Evolutionary conservation across 2,113 vertebrate species (phyloP).

Genomic region (Tauraco erythrolophus): DNA sequence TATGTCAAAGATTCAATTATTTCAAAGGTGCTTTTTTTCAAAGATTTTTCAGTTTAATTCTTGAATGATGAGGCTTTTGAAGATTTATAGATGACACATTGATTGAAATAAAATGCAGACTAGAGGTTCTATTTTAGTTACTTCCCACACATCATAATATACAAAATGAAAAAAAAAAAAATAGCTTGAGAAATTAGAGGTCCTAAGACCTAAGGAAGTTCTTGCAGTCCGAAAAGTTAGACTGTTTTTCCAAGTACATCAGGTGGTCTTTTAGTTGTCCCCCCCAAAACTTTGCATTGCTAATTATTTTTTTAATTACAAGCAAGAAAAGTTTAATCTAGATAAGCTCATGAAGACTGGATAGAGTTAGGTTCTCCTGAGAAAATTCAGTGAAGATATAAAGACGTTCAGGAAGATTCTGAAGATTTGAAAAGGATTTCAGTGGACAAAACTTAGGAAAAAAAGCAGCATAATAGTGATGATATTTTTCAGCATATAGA

Average conservation of each 20-base stretch:
- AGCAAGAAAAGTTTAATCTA: not conserved
- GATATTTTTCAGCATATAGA: not conserved
- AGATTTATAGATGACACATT: not conserved
- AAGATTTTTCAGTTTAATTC: not conserved
- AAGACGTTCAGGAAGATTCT: not conserved
- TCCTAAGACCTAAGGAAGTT: not conserved
- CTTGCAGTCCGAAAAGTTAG: not conserved
- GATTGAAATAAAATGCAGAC: not conserved
- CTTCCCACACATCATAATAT: not conserved
- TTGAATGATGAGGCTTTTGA: not conserved
- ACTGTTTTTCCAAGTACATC: not conserved
- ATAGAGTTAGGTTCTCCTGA: not conserved
- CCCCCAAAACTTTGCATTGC: not conserved
- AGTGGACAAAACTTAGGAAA: not conserved
- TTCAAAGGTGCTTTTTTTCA: not conserved
- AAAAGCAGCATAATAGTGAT: not conserved
- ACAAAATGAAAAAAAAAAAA: not conserved
- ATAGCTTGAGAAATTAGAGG: not conserved
- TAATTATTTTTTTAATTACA: not conserved
- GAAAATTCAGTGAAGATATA: not conserved
- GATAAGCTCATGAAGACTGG: not conserved
- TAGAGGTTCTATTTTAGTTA: not conserved
- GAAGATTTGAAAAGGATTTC: not conserved
- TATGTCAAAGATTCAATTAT: not conserved
- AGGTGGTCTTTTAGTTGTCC: not conserved